Base-by-base conservation (phyloP, 1,140 invertebrate genomes). In the Drosophila bipectinata region DNA sequence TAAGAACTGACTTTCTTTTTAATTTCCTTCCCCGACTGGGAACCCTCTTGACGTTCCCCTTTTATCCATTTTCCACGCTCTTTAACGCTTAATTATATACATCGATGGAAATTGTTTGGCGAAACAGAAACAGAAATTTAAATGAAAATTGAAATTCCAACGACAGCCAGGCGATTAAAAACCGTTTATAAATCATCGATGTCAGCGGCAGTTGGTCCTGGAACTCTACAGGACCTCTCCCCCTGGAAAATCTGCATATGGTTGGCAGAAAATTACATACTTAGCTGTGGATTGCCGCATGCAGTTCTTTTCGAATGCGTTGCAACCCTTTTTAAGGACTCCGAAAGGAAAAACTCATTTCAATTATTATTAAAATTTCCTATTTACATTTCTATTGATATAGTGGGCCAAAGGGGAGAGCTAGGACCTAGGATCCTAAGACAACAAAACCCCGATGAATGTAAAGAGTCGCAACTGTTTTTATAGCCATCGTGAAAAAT, bases 381-480 rank as follows among this genome's bases (percentile, higher is more conserved):
- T 84, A 88, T 88, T 88, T 88, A 88, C 83, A 90, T 88, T 88
- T 85, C 85, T 75, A 88, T 88, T 85, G 85, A 89, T 82, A 83
- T 76, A 71, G 72, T 41, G 21, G 21, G 18, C 18, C 12, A 55
- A 24, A 21, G 7, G 63, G 75, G 51, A 82, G 61, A 67, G 55
- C 58, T 3, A 26, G 77, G 58, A 69, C 63, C 77, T 59, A 56
- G 53, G 54, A 39, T 48, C 30, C 66, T 68, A 68, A 69, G 48
- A 69, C 68, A 69, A 68, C 51, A 69, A 69, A 69, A 66, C 53
- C 59, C 49, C 47, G 56, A 59, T 47, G 54, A 58, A 53, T 68
- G 53, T 2, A 55, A 56, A 47, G 37, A 52, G 79, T 54, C 60
- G 55, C 47, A 64, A 68, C 45, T 69, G 72, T 72, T 72, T 72